Evolutionary conservation across 2,888 invertebrate species (phyloP).

Genomic region (Augiades crinisus): DNA sequence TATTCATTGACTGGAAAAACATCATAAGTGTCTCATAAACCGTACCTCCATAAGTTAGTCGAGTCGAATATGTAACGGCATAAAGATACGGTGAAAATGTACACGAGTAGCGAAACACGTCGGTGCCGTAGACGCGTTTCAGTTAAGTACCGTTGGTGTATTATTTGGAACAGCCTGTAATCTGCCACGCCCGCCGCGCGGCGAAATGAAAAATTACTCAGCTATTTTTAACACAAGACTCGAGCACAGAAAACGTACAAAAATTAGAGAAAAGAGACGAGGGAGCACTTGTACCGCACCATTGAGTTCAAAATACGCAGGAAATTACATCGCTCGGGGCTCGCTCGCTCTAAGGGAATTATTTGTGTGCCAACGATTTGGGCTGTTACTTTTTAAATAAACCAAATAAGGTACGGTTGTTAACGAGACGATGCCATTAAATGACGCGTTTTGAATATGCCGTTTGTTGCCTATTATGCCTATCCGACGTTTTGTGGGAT

Average conservation of each 20-base stretch:
- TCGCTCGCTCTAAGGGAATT: constrained; percentile 59
- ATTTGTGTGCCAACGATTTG: constrained; percentile 74
- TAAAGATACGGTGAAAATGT: constrained; percentile 59
- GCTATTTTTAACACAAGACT: constrained; percentile 78
- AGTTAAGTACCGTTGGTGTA: constrained; percentile 70
- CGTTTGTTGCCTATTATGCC: constrained; percentile 22
- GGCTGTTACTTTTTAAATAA: constrained; percentile 74
- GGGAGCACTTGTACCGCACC: constrained; percentile 78
- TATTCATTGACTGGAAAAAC: constrained; percentile 50
- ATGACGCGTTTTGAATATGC: constrained; percentile 31
- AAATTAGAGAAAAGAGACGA: constrained; percentile 78
- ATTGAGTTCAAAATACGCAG: constrained; percentile 80
- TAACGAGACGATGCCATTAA: constrained; percentile 55
- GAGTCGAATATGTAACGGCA: constrained; percentile 52
- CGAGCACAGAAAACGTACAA: constrained; percentile 78
- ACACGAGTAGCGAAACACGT: constrained; percentile 64
- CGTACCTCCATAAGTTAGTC: constrained; percentile 55
- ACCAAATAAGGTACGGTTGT: constrained; percentile 65
- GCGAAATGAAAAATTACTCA: constrained; percentile 79
- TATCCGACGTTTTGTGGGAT: constrained; percentile 4
- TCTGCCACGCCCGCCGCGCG: constrained; percentile 76
- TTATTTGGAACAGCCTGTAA: constrained; percentile 78
- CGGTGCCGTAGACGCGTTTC: constrained; percentile 60
- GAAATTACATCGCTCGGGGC: constrained; percentile 74
- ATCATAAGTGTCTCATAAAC: constrained; percentile 59